Base-by-base conservation (phyloP, 2,888 invertebrate genomes). In the Endotricha flammealis region DNA sequence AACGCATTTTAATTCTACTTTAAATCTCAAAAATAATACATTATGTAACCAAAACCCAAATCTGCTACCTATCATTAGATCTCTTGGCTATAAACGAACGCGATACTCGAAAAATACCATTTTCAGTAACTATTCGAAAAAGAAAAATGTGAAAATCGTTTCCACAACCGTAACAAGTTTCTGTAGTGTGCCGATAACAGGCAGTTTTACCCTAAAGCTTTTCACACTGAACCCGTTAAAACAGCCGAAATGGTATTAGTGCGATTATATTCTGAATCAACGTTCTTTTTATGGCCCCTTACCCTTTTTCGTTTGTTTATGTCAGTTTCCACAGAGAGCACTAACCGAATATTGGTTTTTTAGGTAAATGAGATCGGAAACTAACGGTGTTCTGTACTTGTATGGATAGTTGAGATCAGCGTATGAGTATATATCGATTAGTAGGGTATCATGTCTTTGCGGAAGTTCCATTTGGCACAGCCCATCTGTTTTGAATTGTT, bases 231-330 rank as follows among this genome's bases (percentile, higher is more conserved):
- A 53, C 41, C 48, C 61, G 50, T 57, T 64, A 57, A 56, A 49
- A 50, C 44, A 31, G 35, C 49, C 37, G 41, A 53, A 51, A 44
- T 33, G 51, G 64, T 45, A 53, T 48, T 42, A 59, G 56, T 58
- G 55, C 42, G 48, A 49, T 57, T 47, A 63, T 64, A 58, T 55
- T 49, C 50, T 61, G 66, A 64, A 57, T 64, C 64, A 61, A 55
- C 44, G 47, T 58, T 48, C 52, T 59, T 52, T 57, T 64, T 65
- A 67, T 61, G 62, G 58, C 22, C 40, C 17, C 38, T 44, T 57
- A 53, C 54, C 74, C 70, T 61, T 74, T 67, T 75, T 64, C 42
- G 68, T 62, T 51, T 51, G 57, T 67, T 64, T 61, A 65, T 61
- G 65, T 56, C 53, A 55, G 55, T 63, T 57, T 56, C 35, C 35